Base-by-base conservation (phyloP, 64 coral and sea anemone species). In the Porites lutea region DNA sequence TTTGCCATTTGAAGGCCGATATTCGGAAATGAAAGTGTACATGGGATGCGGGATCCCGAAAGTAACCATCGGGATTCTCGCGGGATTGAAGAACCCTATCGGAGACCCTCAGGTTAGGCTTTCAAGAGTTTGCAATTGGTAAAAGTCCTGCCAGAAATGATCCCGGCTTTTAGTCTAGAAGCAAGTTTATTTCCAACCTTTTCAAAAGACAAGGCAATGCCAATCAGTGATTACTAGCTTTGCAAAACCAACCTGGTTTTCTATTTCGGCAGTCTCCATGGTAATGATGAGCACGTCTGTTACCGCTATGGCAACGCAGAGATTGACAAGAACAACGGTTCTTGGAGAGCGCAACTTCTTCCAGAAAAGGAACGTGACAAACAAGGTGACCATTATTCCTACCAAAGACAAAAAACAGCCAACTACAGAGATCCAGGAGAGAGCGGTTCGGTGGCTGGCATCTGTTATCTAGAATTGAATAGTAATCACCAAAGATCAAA, bases 231-330 rank as follows among this genome's bases (percentile, higher is more conserved):
- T 23, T 3, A 83, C 51, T 3, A 62, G 3, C 54, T 59, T 23
- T 5, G 9, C 5, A n/a, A 76, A 10, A 76, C 67, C 3, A 16
- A 19, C 71, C 57, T 74, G 14, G 20, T 61, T 46, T 16, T 75
- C 15, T 43, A 71, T 21, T 6, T 59, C 27, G 63, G 54, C 55
- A 54, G 57, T 15, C 22, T 59, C 86, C 67, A 74, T 73, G 67
- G 71, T 3, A 75, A 86, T 23, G 5, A 86, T 52, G 3, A 86
- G 19, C 27, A 22, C 19, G 48, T 71, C 65, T 46, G 83, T 66
- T 49, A 71, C 46, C 19, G 79, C 90, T 58, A 92, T 84, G 51
- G 90, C 90, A 74, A 85, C 49, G 51, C 90, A 92, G 13, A 92
- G 90, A 85, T 92, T 92, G 15, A 92, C 13, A 8, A 92, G 78